These are phyloP conservation scores for Ariolimax columbianus DNA, from an alignment of 2,888 invertebrate genomes.

Conservation along the genomic window DNA sequence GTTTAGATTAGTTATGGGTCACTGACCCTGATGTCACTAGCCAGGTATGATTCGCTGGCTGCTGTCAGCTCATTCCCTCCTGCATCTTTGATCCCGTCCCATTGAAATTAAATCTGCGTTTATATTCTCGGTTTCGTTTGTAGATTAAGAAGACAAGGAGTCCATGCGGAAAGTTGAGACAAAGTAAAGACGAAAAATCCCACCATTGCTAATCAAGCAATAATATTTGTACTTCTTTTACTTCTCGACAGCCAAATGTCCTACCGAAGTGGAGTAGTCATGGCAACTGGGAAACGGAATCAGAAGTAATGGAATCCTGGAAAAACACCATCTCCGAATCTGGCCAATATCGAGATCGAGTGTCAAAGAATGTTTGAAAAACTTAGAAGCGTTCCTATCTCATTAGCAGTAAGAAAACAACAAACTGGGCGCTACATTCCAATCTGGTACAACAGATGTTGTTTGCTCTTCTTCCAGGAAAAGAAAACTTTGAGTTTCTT, in stretches of 20 bases:
- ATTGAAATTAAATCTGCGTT: background rate
- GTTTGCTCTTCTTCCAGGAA: slow-evolving; percentile 4
- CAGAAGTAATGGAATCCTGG: slow-evolving; percentile 20
- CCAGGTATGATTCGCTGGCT: no score
- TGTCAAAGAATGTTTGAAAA: slow-evolving; percentile 43
- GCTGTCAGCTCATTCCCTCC: no score
- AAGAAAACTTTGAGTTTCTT: background rate
- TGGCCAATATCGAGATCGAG: slow-evolving; percentile 34
- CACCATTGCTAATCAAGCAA: slow-evolving; percentile 35
- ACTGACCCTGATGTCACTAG: no score
- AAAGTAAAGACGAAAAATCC: slow-evolving; percentile 6
- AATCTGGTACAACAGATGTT: background rate
- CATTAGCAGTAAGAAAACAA: slow-evolving; percentile 43
- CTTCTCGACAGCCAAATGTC: background rate
- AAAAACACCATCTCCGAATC: background rate
- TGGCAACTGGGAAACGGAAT: background rate
- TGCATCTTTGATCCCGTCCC: no score
- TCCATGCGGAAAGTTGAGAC: background rate
- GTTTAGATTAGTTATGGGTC: no score
- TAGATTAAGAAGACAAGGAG: background rate
- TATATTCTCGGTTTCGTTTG: background rate
- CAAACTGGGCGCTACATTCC: slow-evolving; percentile 17
- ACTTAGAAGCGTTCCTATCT: slow-evolving; percentile 7
- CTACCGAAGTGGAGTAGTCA: background rate
- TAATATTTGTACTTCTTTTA: slow-evolving; percentile 30